These are phyloP conservation scores for Drosophila lini DNA, from an alignment of 1,140 invertebrate species.

Conservation along the genomic window DNA sequence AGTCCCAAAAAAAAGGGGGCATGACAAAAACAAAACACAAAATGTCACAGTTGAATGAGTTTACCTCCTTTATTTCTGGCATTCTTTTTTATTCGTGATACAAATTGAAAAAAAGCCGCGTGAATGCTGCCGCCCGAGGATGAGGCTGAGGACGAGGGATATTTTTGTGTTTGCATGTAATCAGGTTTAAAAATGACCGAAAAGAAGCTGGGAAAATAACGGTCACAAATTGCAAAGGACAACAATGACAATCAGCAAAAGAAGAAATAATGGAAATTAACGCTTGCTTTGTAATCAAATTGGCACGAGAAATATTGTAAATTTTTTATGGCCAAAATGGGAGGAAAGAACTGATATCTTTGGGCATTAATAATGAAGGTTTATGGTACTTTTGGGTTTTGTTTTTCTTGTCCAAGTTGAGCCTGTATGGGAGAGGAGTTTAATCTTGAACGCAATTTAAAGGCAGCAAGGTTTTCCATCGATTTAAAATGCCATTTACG, in stretches of 20 bases:
- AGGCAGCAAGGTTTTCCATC: neutral
- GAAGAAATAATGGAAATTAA: constrained; percentile 69
- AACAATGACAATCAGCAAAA: constrained; percentile 67
- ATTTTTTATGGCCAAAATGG: constrained; percentile 44
- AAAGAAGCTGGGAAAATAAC: constrained; percentile 55
- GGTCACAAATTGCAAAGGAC: constrained; percentile 60
- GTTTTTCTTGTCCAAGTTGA: constrained; percentile 14
- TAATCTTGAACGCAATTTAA: constrained; percentile 6
- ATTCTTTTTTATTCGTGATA: constrained; percentile 28
- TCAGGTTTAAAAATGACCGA: constrained; percentile 75
- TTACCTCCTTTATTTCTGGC: constrained; percentile 45
- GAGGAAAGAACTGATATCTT: constrained; percentile 29
- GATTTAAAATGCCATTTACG: constrained; percentile 18
- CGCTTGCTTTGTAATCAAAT: constrained; percentile 74
- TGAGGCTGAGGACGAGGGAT: constrained; percentile 46
- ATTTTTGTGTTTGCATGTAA: constrained; percentile 63
- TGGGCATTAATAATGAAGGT: constrained; percentile 42
- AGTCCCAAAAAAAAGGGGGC: constrained; percentile 30
- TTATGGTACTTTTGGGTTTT: constrained; percentile 39
- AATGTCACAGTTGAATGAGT: constrained; percentile 73
- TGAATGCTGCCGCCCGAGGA: constrained; percentile 55
- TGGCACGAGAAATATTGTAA: constrained; percentile 46
- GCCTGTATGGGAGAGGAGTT: neutral
- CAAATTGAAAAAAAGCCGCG: constrained; percentile 74
- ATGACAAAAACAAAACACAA: constrained; percentile 51